These are phyloP conservation scores for Mesocricetus auratus DNA, from an alignment of 2,113 vertebrate species.

Conservation along the genomic window DNA sequence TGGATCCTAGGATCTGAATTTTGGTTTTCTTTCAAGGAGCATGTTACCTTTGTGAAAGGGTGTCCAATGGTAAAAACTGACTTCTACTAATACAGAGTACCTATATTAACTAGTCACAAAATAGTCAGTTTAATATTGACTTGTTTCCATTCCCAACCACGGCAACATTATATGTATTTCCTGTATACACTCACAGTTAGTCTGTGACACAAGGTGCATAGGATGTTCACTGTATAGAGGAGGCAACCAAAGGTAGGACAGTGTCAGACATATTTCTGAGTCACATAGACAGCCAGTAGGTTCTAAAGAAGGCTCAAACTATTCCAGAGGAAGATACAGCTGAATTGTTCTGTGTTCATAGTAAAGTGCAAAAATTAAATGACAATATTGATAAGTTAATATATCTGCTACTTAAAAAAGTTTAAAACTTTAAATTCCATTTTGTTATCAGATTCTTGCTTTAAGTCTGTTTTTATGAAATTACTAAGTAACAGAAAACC, in stretches of 20 bases:
- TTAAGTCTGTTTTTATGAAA: not conserved
- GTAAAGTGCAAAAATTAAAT: not conserved
- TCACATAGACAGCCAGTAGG: not conserved
- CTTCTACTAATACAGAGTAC: not conserved
- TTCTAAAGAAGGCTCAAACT: not conserved
- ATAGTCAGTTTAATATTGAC: not conserved
- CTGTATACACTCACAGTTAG: not conserved
- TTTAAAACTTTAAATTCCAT: constrained; percentile 43
- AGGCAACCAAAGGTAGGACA: not conserved
- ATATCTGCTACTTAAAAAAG: not conserved
- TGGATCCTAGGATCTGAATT: not conserved
- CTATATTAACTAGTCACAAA: not conserved
- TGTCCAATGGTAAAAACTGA: not conserved
- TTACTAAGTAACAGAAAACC: not conserved
- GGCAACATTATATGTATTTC: not conserved
- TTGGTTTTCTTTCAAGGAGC: not conserved
- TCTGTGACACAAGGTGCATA: not conserved
- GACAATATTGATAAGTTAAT: not conserved
- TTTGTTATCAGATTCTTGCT: not conserved
- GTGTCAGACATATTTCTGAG: not conserved
- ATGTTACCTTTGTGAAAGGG: not conserved
- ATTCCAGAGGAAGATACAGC: not conserved
- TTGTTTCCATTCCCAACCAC: not conserved
- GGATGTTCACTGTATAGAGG: not conserved
- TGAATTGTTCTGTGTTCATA: not conserved